A percentile compares a stretch with the other conserved stretches of the same genome.
These are phyloP conservation scores for Xiphophorus couchianus DNA, from an alignment of 2,113 vertebrate species.

Conservation along the genomic window DNA sequence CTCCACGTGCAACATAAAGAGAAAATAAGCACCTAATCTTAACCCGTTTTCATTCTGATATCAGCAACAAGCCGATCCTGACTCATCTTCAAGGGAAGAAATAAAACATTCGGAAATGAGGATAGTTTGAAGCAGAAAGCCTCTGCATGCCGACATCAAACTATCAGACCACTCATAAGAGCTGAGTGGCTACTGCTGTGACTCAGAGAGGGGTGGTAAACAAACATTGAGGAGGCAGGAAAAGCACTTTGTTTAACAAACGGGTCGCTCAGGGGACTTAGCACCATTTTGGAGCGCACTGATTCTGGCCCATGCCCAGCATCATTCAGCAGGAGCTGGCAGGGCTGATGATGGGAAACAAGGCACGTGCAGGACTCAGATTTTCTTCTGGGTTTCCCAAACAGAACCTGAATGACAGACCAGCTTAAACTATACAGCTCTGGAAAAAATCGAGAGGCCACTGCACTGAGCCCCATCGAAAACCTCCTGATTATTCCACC, in stretches of 20 bases:
- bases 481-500: too few species aligned
- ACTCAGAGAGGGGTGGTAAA: conserved; percentile 42
- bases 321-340: conserved; percentile 27
- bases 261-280: conserved; percentile 30
- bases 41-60: neutral
- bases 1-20: neutral
- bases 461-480: too few species aligned
- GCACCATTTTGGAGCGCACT: conserved; percentile 31
- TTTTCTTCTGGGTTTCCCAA: neutral
- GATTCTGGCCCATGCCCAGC: conserved; percentile 35
- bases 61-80: neutral
- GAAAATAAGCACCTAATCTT: too few species aligned
- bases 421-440: too few species aligned
- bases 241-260: conserved; percentile 66
- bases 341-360: conserved; percentile 22
- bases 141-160: conserved; percentile 17
- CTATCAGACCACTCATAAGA: neutral
- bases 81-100: neutral
- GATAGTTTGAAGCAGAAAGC: neutral
- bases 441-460: too few species aligned
- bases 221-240: conserved; percentile 52
- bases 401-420: neutral
- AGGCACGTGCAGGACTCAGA: neutral
- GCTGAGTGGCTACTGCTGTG: conserved; percentile 36
- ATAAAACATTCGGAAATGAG: neutral